Conservation (phyloP, 2,888 invertebrate genomes). For the Schizotus pectinicornis region DNA sequence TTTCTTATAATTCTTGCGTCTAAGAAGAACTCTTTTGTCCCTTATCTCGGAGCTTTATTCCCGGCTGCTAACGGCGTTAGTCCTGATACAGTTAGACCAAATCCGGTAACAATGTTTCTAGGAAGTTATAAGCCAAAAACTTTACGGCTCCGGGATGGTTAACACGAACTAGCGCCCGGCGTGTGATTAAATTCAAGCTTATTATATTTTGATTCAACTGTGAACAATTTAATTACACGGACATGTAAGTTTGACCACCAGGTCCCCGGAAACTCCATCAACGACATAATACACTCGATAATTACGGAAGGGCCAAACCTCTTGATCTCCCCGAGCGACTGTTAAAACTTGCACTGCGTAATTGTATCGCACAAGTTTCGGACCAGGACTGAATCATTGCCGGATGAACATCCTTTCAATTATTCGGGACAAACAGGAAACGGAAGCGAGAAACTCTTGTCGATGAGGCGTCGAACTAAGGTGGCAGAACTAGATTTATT, state of each 20-base stretch:
- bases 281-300: slow-evolving; percentile 28
- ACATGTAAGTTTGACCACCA: slow-evolving; percentile 22
- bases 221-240: slow-evolving; percentile 24
- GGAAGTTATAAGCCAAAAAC: background rate
- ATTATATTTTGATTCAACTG: slow-evolving; percentile 28
- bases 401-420: too few species aligned
- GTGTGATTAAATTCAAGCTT: slow-evolving; percentile 21
- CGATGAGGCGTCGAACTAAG: too few species aligned
- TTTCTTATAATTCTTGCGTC: slow-evolving; percentile 3
- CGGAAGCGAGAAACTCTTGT: too few species aligned
- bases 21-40: background rate
- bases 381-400: too few species aligned
- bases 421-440: too few species aligned
- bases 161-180: slow-evolving; percentile 8
- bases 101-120: too few species aligned
- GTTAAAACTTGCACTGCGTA: slow-evolving; percentile 22
- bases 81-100: too few species aligned
- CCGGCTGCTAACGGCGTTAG: too few species aligned
- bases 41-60: too few species aligned
- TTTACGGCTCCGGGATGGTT: slow-evolving; percentile 3
- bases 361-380: background rate
- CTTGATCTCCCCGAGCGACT: slow-evolving; percentile 20
- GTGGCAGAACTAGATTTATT: too few species aligned
- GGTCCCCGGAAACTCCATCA: slow-evolving; percentile 23
- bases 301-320: slow-evolving; percentile 21